Base-by-base conservation (phyloP, 2,888 invertebrate species). In the Agrochola macilenta region DNA sequence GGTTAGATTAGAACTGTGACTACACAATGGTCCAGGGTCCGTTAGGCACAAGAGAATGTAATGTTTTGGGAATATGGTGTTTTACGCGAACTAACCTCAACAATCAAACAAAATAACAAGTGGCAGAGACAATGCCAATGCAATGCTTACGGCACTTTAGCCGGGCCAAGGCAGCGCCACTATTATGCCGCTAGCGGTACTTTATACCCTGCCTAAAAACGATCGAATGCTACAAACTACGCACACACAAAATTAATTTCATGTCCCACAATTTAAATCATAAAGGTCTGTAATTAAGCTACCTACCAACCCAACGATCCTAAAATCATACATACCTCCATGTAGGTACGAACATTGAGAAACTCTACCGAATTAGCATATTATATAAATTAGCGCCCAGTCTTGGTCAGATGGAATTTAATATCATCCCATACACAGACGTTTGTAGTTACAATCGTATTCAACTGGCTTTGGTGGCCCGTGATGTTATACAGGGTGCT, bases 361-460 rank as follows among this genome's bases (percentile, higher is more conserved):
- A 81, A 83, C 77, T 85, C 83, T 84, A 87, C 86, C 80, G 88
- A 92, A 93, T 93, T 93, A 93, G 90, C 93, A 93, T 93, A 93
- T 92, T 92, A 88, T 89, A 88, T 89, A 91, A 91, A 93, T 93
- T 92, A 93, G 91, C 88, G 88, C 78, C 83, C 76, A 89, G 89
- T 89, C 83, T 89, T 89, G 93, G 94, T 92, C 93, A 94, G 93
- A 90, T 84, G 94, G 94, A 94, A 94, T 94, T 94, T 94, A 94
- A 94, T 94, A 94, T 94, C 92, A 91, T 93, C 90, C 93, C 94
- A 94, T 94, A 94, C 92, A 93, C 93, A 94, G 93, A 91, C 91
- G 91, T 90, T 90, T 91, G 89, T 89, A 90, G 93, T 91, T 93
- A 94, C 94, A 94, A 93, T 93, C 93, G 93, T 91, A 93, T 91